A percentile compares a stretch with the other conserved stretches of the same genome.
Evolutionary conservation across 2,797 vertebrate species (phyloP).

Genomic region (Rhyacichthys aspro): DNA sequence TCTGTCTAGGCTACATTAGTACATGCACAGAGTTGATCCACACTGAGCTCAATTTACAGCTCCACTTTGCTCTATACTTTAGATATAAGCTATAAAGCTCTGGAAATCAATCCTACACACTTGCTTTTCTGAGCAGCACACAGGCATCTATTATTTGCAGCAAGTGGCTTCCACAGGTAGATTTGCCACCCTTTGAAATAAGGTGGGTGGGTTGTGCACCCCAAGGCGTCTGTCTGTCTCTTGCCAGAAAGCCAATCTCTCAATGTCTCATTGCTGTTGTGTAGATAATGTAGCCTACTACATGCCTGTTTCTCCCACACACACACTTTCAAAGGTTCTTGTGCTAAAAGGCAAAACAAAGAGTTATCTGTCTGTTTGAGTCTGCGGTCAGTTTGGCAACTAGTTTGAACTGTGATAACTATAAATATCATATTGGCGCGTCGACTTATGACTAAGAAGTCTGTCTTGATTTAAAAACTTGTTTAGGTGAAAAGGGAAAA

Average conservation of each 20-base stretch:
- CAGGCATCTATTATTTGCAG: conserved; percentile 69
- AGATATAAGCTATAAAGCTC: conserved; percentile 41
- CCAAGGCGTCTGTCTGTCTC: conserved; percentile 80
- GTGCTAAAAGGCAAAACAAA: conserved; percentile 66
- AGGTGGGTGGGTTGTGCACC: conserved; percentile 67
- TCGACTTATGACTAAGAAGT: too few species aligned
- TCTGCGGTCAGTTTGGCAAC: conserved; percentile 30
- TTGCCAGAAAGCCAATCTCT: conserved; percentile 80
- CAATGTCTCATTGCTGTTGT: conserved; percentile 60
- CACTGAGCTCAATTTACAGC: conserved; percentile 44
- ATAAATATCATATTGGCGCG: too few species aligned
- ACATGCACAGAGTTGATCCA: conserved; percentile 7
- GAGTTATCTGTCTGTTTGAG: conserved; percentile 62
- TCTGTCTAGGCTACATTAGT: conserved; percentile 14
- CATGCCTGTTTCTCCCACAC: conserved; percentile 35
- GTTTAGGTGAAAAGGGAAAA: too few species aligned
- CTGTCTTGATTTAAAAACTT: too few species aligned
- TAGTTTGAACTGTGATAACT: conserved; percentile 24
- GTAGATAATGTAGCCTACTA: conserved; percentile 54
- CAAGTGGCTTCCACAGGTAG: conserved; percentile 67
- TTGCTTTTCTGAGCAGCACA: conserved; percentile 62
- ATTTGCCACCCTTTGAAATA: conserved; percentile 72
- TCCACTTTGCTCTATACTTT: conserved; percentile 25
- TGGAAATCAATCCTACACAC: conserved; percentile 69
- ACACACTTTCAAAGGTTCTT: conserved; percentile 35